Conservation (phyloP, 2,797 vertebrate species). For the Craterocephalus amniculus region DNA sequence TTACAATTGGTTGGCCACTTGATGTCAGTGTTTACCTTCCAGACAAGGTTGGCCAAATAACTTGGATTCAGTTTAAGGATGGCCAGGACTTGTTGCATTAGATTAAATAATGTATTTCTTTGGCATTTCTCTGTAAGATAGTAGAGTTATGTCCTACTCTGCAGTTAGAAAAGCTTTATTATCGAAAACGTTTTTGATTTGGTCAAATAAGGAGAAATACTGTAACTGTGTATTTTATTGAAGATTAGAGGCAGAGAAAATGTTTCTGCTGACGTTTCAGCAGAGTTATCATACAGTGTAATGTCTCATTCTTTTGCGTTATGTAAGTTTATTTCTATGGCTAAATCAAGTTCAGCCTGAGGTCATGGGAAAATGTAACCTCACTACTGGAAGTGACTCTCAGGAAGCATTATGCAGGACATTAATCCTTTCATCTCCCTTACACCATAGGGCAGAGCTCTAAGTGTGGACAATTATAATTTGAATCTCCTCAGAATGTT, state of each 20-base stretch:
- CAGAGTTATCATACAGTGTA: background rate
- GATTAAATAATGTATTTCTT: background rate
- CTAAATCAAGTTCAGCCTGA: constrained; percentile 39
- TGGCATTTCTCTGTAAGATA: background rate
- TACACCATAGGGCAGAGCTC: constrained; percentile 57
- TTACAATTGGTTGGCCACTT: constrained; percentile 56
- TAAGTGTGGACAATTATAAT: constrained; percentile 65
- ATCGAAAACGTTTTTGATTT: background rate
- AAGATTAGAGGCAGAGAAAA: background rate
- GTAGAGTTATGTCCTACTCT: background rate
- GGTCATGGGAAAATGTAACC: constrained; percentile 67
- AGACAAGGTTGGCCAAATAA: constrained; percentile 1
- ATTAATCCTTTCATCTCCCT: constrained; percentile 42
- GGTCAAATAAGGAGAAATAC: background rate
- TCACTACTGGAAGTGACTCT: constrained; percentile 43
- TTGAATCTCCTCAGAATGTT: constrained; percentile 61
- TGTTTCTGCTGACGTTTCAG: background rate
- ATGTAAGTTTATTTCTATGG: constrained; percentile 37
- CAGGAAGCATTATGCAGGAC: constrained; percentile 35
- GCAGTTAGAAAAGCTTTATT: background rate
- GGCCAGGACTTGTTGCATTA: background rate
- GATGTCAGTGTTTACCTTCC: constrained; percentile 79
- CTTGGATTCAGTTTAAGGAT: too few species aligned
- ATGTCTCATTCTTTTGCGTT: constrained; percentile 39
- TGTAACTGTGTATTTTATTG: background rate